Percentiles rank a stretch among this genome's conserved stretches.
Evolutionary conservation across 2,797 vertebrate species (phyloP).

Genomic region (Cheirogaleus major): DNA sequence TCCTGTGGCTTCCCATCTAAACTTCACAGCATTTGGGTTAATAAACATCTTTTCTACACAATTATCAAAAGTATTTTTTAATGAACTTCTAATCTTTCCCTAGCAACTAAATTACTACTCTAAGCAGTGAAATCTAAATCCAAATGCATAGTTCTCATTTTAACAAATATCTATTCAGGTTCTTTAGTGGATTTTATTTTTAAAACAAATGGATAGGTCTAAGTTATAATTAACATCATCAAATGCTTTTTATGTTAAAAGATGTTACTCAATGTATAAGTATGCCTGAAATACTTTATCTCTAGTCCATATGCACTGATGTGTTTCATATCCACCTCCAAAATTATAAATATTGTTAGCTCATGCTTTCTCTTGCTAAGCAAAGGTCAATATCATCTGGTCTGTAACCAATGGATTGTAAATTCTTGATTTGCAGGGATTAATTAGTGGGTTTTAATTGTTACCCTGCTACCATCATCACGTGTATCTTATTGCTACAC

Average conservation of each 20-base stretch:
- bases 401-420: background rate
- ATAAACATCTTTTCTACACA: constrained; percentile 38
- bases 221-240: constrained; percentile 54
- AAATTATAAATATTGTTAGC: constrained; percentile 27
- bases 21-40: constrained; percentile 39
- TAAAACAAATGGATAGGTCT: constrained; percentile 36
- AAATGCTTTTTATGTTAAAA: constrained; percentile 38
- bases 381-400: background rate
- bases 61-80: constrained; percentile 61
- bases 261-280: background rate
- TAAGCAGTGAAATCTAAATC: background rate
- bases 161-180: constrained; percentile 53
- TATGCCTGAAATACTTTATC: constrained; percentile 31
- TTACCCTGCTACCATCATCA: background rate
- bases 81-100: constrained; percentile 46
- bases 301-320: background rate
- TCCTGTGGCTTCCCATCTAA: constrained; percentile 46
- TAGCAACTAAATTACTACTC: constrained; percentile 47
- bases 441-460: background rate
- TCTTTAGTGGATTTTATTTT: constrained; percentile 39
- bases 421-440: background rate
- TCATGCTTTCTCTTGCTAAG: background rate
- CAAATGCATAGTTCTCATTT: constrained; percentile 55
- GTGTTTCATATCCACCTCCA: background rate
- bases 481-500: background rate